Evolutionary conservation across 64 coral and sea anemone species (phyloP).

Genomic region (Porites australiensis): DNA sequence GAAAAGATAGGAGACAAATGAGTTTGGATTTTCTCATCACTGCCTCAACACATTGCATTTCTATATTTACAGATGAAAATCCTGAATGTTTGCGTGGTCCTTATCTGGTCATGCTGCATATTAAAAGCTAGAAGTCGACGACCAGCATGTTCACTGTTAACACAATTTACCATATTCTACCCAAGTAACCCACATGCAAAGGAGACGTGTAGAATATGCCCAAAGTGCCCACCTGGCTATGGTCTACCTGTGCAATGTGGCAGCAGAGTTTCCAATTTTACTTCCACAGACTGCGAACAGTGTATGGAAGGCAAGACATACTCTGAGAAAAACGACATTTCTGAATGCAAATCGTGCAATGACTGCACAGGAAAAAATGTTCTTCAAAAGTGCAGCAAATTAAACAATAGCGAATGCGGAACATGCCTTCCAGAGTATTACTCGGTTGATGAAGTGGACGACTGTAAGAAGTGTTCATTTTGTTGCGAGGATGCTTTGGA

Average conservation of each 20-base stretch:
- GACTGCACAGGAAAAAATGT: not conserved
- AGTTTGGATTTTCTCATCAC: too few relatives aligned
- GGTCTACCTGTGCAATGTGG: constrained; percentile 34
- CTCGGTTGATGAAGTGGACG: not conserved
- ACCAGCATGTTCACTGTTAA: not conserved
- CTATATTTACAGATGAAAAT: not conserved
- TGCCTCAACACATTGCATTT: too few relatives aligned
- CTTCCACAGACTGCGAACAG: not conserved
- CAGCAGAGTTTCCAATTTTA: not conserved
- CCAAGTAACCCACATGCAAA: too few relatives aligned
- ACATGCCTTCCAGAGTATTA: not conserved
- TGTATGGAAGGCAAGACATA: not conserved
- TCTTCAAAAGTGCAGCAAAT: not conserved
- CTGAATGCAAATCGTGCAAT: constrained; percentile 9
- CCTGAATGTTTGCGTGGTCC: not conserved
- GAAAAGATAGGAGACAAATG: too few relatives aligned
- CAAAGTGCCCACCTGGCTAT: constrained; percentile 1
- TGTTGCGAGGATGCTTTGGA: not conserved
- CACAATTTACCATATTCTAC: not conserved
- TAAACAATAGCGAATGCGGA: constrained; percentile 4
- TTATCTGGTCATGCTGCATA: not conserved
- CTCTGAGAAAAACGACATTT: not conserved
- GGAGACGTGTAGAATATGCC: not conserved
- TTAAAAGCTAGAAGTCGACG: not conserved
- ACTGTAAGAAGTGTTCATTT: not conserved